Base-by-base conservation (phyloP, 2,113 vertebrate genomes). In the Lynx canadensis region DNA sequence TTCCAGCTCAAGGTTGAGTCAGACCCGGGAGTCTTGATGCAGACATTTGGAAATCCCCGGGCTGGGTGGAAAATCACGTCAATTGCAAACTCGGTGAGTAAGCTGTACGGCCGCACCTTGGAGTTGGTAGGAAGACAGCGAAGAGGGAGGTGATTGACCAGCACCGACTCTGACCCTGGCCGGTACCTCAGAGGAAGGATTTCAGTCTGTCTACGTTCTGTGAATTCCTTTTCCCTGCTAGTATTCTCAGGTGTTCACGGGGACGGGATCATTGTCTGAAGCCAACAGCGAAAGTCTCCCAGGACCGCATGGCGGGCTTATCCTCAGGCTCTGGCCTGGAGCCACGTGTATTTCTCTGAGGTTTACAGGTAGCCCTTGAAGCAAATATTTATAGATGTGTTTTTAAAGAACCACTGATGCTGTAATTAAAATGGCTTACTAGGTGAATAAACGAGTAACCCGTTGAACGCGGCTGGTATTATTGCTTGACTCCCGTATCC, bases 31-130 rank as follows among this genome's bases (percentile, higher is more conserved):
- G 5, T 76, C 69, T 45, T 13, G 16, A 45, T 80, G 25, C 25
- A 83, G n/a, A 89, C 15, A 31, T 86, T 52, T 74, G 60, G 41
- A 55, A 50, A 55, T 63, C 5, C n/a, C 38, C 36, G 5, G 55
- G 48, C 29, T 63, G 1, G 2, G 4, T 9, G 48, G 6, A 68
- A 65, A 91, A 13, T 11, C 48, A 15, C 6, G 3, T 33, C 21
- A 13, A 55, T 38, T 6, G 8, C 1, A 33, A 2, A 76, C 7
- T 45, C 73, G 25, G 63, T 3, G 8, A 55, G 19, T 2, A 18
- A n/a, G 5, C 5, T 3, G 11, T 4, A 4, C 3, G 0, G 11
- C 13, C 36, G 41, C 48, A 1, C 0, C 3, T 5, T 19, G 7
- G 55, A 68, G 83, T 21, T 5, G 52, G 45, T 5, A 23, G 66